These are phyloP conservation scores for Spilarctia lutea DNA, from an alignment of 2,888 invertebrate species.

Conservation along the genomic window DNA sequence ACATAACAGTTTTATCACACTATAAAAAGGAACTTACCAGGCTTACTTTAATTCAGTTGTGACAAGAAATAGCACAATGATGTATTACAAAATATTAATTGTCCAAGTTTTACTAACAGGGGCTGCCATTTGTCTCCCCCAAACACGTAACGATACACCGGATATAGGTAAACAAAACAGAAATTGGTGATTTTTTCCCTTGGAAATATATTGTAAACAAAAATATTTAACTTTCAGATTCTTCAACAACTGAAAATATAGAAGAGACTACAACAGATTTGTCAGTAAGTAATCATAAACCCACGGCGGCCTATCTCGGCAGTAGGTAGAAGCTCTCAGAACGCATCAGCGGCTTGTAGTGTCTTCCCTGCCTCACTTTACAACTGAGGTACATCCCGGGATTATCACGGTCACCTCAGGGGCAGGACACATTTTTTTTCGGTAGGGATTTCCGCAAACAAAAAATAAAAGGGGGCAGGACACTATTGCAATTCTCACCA, in stretches of 20 bases:
- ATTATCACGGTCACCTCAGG: no score
- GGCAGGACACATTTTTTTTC: no score
- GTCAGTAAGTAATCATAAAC: not conserved
- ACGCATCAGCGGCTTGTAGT: no score
- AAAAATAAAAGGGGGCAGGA: no score
- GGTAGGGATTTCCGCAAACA: no score
- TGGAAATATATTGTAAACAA: not conserved
- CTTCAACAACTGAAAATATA: not conserved
- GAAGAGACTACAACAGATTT: not conserved
- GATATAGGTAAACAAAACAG: not conserved
- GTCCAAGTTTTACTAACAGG: not conserved
- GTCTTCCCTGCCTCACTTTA: no score
- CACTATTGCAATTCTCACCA: no score
- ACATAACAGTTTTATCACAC: not conserved
- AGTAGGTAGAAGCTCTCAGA: no score
- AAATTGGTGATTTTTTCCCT: not conserved
- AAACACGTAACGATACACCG: not conserved
- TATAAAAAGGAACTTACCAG: not conserved
- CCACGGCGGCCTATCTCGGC: no score
- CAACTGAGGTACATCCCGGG: no score
- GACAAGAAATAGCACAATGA: not conserved
- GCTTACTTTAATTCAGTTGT: not conserved
- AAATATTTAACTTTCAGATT: not conserved
- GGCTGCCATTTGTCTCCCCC: not conserved
- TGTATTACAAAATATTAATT: not conserved